A percentile compares a stretch with the other conserved stretches of the same genome.
Evolutionary conservation across 2,888 invertebrate genomes (phyloP).

Genomic region (Athalia rosae): DNA sequence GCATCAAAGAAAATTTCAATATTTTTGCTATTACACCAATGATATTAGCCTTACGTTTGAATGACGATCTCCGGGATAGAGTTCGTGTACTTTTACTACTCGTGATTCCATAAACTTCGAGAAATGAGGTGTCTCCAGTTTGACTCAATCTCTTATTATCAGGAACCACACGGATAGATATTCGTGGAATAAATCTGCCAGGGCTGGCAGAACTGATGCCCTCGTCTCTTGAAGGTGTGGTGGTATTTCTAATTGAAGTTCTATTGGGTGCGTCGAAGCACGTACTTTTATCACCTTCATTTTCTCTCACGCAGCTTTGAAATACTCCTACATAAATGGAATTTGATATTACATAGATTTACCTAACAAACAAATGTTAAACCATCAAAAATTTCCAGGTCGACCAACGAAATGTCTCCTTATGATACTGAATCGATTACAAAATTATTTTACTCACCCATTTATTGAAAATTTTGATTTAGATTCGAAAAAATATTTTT

Average conservation of each 20-base stretch:
- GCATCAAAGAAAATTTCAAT: neutral
- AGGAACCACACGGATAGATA: constrained; percentile 64
- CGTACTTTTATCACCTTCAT: constrained; percentile 53
- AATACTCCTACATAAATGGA: constrained; percentile 55
- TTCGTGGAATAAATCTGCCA: constrained; percentile 53
- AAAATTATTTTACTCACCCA: constrained; percentile 76
- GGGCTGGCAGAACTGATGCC: constrained; percentile 51
- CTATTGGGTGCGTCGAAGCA: constrained; percentile 35
- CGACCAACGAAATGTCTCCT: too few species aligned
- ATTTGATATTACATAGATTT: constrained; percentile 21
- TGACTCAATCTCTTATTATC: constrained; percentile 54
- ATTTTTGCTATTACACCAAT: neutral
- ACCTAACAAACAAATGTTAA: neutral
- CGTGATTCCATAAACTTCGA: constrained; percentile 64
- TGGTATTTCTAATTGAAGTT: neutral
- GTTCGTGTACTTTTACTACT: constrained; percentile 52
- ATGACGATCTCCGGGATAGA: constrained; percentile 46
- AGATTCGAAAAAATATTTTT: constrained; percentile 10
- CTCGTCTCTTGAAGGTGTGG: constrained; percentile 19
- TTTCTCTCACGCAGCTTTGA: constrained; percentile 59
- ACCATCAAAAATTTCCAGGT: too few species aligned
- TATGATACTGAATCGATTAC: neutral
- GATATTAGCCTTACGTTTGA: constrained; percentile 48
- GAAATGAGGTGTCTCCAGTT: constrained; percentile 58
- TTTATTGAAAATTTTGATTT: constrained; percentile 70